These are phyloP conservation scores for Centropyge bicolor DNA, from an alignment of 2,797 vertebrate genomes.

Conservation along the genomic window DNA sequence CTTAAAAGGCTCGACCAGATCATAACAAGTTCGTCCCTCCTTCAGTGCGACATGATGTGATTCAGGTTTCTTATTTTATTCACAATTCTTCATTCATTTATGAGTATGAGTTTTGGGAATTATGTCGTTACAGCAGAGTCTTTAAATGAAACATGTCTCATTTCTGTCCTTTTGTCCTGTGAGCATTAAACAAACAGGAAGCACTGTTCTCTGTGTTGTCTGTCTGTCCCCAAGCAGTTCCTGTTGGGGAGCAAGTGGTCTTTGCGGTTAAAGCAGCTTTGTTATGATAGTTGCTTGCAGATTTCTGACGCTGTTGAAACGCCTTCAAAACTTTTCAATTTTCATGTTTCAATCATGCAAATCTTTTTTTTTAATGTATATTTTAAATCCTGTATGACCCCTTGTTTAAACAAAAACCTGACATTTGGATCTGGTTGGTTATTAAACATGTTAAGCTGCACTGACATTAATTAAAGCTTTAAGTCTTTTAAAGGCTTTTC, in stretches of 20 bases:
- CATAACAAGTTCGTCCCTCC: not conserved
- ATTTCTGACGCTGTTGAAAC: no score
- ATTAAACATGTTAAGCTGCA: not conserved
- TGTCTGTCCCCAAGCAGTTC: no score
- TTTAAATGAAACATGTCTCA: not conserved
- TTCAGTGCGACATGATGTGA: not conserved
- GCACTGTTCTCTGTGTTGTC: no score
- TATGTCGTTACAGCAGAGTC: not conserved
- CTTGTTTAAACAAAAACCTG: not conserved
- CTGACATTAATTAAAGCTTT: not conserved
- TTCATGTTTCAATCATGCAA: no score
- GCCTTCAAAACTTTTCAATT: no score
- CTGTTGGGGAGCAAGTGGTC: no score
- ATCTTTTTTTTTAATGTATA: no score
- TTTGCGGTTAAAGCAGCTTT: no score
- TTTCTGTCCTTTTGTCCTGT: not conserved
- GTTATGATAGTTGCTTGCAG: no score
- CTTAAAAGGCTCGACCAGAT: not conserved
- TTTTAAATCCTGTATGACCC: not conserved
- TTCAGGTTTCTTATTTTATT: no score
- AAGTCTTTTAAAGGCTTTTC: not conserved
- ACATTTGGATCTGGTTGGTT: no score
- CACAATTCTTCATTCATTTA: not conserved
- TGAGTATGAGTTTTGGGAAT: not conserved
- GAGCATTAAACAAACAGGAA: not conserved